Conservation (phyloP, 1,140 invertebrate genomes). For the Hylaeus volcanicus region DNA sequence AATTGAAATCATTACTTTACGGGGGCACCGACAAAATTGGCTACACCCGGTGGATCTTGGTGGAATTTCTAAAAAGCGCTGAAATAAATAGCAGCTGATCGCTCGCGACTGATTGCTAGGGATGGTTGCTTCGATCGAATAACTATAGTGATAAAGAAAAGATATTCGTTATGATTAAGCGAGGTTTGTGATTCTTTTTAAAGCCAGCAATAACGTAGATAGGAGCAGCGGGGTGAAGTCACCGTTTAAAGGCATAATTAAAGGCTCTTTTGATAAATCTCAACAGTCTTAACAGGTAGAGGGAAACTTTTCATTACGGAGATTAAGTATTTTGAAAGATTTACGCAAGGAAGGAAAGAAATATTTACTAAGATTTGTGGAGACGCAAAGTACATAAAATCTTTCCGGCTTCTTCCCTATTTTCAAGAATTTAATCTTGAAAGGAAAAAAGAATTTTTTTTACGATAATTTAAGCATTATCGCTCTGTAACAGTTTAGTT, state of each 20-base stretch:
- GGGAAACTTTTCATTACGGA: constrained; percentile 7
- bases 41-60: constrained; percentile 58
- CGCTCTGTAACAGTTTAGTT: no score
- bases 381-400: constrained; percentile 11
- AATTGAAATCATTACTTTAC: constrained; percentile 81
- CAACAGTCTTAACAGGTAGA: constrained; percentile 6
- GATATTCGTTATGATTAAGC: no score
- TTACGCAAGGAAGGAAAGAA: neutral
- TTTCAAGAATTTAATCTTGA: neutral
- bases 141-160: no score
- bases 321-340: constrained; percentile 5
- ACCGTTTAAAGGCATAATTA: neutral
- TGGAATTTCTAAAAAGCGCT: constrained; percentile 71
- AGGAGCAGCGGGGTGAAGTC: neutral
- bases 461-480: no score
- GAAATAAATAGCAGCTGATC: constrained; percentile 37
- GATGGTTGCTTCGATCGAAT: no score
- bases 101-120: neutral
- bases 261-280: neutral
- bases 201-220: no score
- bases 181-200: neutral
- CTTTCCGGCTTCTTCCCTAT: neutral
- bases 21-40: constrained; percentile 61
- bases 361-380: constrained; percentile 9
- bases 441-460: neutral